A percentile compares a stretch with the other conserved stretches of the same genome.
Evolutionary conservation across 30 jellyfish, hydroid and myxozoan species (phyloP).

Genomic region (Aurelia aurita complex sp. Pacific): DNA sequence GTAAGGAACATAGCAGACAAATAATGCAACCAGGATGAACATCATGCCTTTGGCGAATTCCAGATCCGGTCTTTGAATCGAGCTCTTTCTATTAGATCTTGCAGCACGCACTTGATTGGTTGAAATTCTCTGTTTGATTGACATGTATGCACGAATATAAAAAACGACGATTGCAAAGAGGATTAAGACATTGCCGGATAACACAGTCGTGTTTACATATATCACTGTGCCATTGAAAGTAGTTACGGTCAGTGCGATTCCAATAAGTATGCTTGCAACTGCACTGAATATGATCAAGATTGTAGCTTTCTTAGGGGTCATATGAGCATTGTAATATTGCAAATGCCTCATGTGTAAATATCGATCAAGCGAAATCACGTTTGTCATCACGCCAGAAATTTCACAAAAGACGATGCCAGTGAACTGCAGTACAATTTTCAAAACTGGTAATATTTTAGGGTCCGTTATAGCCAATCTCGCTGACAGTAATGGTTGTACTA

Average conservation of each 20-base stretch:
- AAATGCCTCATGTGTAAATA: constrained; percentile 35
- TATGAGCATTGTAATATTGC: constrained; percentile 22
- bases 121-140: constrained; percentile 12
- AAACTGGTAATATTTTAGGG: neutral
- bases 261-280: neutral
- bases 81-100: neutral
- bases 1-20: constrained; percentile 32
- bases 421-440: neutral
- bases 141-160: constrained; percentile 23
- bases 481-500: constrained; percentile 25
- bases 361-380: constrained; percentile 16
- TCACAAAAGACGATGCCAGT: constrained; percentile 14
- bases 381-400: constrained; percentile 21
- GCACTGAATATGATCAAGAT: neutral
- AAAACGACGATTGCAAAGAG: constrained; percentile 9
- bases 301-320: constrained; percentile 27
- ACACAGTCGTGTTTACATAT: neutral
- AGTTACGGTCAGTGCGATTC: neutral
- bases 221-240: neutral
- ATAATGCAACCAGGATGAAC: constrained; percentile 21
- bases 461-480: constrained; percentile 9
- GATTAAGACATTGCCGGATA: constrained; percentile 14
- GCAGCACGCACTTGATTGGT: neutral
- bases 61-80: constrained; percentile 25
- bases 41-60: constrained; percentile 36